These are phyloP conservation scores for Anas acuta DNA, from an alignment of 2,797 vertebrate genomes.

Conservation along the genomic window DNA sequence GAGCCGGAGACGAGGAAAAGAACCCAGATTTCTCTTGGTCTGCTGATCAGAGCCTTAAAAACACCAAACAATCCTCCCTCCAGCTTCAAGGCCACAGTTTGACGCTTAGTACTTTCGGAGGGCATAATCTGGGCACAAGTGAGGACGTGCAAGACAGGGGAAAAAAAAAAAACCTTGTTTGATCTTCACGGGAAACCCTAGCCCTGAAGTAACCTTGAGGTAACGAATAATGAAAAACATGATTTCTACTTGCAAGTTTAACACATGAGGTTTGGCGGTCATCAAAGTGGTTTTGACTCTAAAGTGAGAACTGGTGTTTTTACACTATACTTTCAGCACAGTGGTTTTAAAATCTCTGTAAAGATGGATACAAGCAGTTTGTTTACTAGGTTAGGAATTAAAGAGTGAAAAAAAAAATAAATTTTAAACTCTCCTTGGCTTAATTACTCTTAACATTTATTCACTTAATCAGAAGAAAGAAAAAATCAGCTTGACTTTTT, in stretches of 20 bases:
- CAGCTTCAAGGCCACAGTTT: slow-evolving; percentile 47
- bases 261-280: slow-evolving; percentile 47
- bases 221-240: slow-evolving; percentile 47
- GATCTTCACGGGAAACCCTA: slow-evolving; percentile 49
- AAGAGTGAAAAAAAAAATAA: background rate
- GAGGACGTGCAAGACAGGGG: background rate
- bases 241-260: slow-evolving; percentile 55
- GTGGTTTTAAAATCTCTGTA: slow-evolving; percentile 1
- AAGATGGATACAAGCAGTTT: slow-evolving; percentile 9
- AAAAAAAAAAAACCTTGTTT: background rate
- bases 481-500: slow-evolving; percentile 63
- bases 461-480: slow-evolving; percentile 56
- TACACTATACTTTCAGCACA: slow-evolving; percentile 17
- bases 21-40: slow-evolving; percentile 27
- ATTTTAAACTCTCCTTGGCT: slow-evolving; percentile 46
- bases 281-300: slow-evolving; percentile 50
- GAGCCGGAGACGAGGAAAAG: background rate
- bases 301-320: slow-evolving; percentile 52
- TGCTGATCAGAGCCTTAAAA: slow-evolving; percentile 54
- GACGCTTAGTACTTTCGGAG: background rate
- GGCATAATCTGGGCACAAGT: slow-evolving; percentile 1
- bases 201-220: slow-evolving; percentile 46
- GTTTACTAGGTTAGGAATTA: slow-evolving; percentile 52
- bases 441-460: slow-evolving; percentile 67
- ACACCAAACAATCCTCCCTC: slow-evolving; percentile 37